These are phyloP conservation scores for Periplaneta americana DNA, from an alignment of 1,140 invertebrate species.

Conservation along the genomic window DNA sequence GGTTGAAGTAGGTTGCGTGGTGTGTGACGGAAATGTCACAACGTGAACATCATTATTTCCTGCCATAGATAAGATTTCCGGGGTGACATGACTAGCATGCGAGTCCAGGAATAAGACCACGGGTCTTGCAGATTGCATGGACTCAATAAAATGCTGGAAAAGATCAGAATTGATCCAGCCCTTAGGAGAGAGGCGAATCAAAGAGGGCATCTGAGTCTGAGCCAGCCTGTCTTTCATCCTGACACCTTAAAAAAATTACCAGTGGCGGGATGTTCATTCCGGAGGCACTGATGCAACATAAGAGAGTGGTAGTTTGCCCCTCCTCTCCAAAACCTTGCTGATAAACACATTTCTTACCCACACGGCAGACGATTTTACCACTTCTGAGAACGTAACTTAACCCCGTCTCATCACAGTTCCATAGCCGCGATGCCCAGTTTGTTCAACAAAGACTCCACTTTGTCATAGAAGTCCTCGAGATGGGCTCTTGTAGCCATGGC, in stretches of 20 bases:
- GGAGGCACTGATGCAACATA: constrained; percentile 29
- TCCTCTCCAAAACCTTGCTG: no score
- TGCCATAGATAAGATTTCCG: constrained; percentile 32
- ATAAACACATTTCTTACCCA: no score
- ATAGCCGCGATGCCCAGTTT: not conserved
- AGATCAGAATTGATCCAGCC: constrained; percentile 32
- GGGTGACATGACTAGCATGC: constrained; percentile 21
- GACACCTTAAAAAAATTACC: constrained; percentile 36
- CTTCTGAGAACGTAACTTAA: not conserved
- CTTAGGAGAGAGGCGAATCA: constrained; percentile 31
- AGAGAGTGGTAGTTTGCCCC: not conserved
- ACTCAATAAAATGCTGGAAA: constrained; percentile 34
- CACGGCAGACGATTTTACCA: not conserved
- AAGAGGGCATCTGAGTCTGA: constrained; percentile 29
- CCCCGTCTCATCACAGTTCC: not conserved
- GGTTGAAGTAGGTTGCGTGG: not conserved
- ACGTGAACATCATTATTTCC: not conserved
- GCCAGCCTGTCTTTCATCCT: constrained; percentile 28
- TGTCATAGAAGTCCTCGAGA: not conserved
- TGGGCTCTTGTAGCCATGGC: not conserved
- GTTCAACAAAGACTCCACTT: not conserved
- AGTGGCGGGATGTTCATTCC: constrained; percentile 29
- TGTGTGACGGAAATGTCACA: not conserved
- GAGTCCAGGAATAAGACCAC: constrained; percentile 30
- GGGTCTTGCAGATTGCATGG: constrained; percentile 31